Conservation (phyloP, 2,888 invertebrate species). For the Pantelozetes paolii region DNA sequence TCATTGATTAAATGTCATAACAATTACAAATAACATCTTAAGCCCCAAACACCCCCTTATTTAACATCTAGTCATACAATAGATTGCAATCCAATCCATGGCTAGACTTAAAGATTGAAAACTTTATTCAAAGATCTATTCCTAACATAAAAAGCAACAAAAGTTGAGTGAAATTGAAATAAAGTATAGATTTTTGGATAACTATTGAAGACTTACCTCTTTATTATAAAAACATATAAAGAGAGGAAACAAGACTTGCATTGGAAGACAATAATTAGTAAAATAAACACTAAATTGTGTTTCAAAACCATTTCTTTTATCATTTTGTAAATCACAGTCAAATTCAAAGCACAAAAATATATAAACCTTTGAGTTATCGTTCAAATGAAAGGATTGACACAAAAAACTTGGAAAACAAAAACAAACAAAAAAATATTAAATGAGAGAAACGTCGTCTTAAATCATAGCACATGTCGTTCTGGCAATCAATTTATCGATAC, state of each 20-base stretch:
- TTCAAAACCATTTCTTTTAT: constrained; percentile 25
- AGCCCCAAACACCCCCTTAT: no score
- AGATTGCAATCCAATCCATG: no score
- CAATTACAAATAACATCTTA: no score
- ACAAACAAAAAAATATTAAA: constrained; percentile 15
- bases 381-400: constrained; percentile 15
- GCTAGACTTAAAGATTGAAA: no score
- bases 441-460: constrained; percentile 27
- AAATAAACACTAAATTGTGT: neutral
- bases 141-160: no score
- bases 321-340: constrained; percentile 33
- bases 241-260: neutral
- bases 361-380: constrained; percentile 30
- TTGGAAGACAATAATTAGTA: neutral
- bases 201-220: no score
- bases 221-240: neutral
- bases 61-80: no score
- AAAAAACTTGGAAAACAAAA: neutral
- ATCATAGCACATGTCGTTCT: constrained; percentile 21
- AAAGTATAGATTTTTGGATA: no score
- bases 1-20: no score
- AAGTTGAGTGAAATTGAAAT: no score
- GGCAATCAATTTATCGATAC: neutral
- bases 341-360: constrained; percentile 33
- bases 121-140: no score